Evolutionary conservation across 2,888 invertebrate species (phyloP), one percentile per base, ranked within the genome.

Genomic region (Lordiphosa andalusiaca): DNA sequence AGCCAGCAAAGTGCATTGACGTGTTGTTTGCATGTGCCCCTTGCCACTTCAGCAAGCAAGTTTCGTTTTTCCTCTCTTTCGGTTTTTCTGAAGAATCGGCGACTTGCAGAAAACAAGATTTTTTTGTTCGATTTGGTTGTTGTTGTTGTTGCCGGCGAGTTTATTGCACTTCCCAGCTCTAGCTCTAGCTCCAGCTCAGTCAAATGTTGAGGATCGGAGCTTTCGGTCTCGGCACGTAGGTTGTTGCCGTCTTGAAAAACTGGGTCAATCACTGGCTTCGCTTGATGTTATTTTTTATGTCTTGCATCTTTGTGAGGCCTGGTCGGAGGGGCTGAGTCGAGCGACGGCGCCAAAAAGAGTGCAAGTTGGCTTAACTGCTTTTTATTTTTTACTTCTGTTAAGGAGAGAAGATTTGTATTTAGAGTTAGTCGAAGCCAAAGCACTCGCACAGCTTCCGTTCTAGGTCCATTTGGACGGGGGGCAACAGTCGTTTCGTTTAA

Each of bases 201-300:
- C 42, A 53, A 52, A 42, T 52, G 53, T 44, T 53, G 53, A 53
- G 56, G 58, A 50, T 60, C 53, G 53, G 39, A 51, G 42, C 40
- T 67, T 67, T 69, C 67, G 61, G 70, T 61, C 54, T 66, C 72
- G 67, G 71, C 68, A 67, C 71, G 69, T 70, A 78, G 73, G 67
- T 75, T 85, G 78, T 69, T 72, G 80, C 73, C 78, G 87, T 86
- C 83, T 85, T 83, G 73, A 86, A 88, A 62, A 88, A 88, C 87
- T 88, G 84, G 88, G 88, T 88, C 87, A 88, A 84, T 88, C 87
- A 86, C 85, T 85, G 73, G 82, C 70, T 85, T 72, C 69, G 61
- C 52, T 62, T 62, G 69, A 67, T 57, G 64, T 69, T 75, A 53
- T 67, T 61, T 40, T 42, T 49, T 49, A 47, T 56, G 52, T 67